Percentiles rank a stretch among this genome's conserved stretches.
These are phyloP conservation scores for Lapara coniferarum DNA, from an alignment of 2,888 invertebrate species.

Conservation along the genomic window DNA sequence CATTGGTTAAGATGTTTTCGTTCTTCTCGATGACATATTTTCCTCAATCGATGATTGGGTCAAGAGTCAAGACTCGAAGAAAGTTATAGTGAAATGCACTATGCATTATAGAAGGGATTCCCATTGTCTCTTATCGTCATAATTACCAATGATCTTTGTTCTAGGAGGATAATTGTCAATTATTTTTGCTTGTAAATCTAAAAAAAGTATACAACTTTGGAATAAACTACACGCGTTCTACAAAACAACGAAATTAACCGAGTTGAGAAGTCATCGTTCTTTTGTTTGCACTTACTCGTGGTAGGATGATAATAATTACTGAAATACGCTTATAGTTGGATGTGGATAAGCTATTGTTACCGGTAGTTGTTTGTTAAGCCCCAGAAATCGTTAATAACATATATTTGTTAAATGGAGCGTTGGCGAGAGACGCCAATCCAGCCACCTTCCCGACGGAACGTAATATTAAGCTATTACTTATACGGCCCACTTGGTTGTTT, in stretches of 20 bases:
- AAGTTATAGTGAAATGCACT: too few relatives aligned
- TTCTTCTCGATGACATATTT: too few relatives aligned
- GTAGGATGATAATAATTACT: slow-evolving; percentile 19
- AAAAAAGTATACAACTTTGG: too few relatives aligned
- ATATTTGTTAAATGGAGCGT: slow-evolving; percentile 62
- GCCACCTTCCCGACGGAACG: slow-evolving; percentile 71
- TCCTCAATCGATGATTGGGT: too few relatives aligned
- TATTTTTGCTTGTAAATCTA: too few relatives aligned
- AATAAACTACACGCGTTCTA: not conserved
- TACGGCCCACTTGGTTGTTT: slow-evolving; percentile 66
- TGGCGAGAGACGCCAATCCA: slow-evolving; percentile 72
- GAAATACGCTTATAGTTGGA: slow-evolving; percentile 10
- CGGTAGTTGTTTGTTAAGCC: slow-evolving; percentile 61
- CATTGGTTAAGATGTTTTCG: too few relatives aligned
- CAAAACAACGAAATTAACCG: slow-evolving; percentile 6
- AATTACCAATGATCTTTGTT: too few relatives aligned
- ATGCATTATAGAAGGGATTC: too few relatives aligned
- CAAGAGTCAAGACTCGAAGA: too few relatives aligned
- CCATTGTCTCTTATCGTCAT: too few relatives aligned
- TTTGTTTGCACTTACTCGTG: slow-evolving; percentile 7
- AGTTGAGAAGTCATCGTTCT: not conserved
- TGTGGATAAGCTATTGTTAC: slow-evolving; percentile 50
- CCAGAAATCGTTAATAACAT: slow-evolving; percentile 68
- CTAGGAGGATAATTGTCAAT: too few relatives aligned
- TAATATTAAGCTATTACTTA: slow-evolving; percentile 83